A percentile compares a stretch with the other conserved stretches of the same genome.
Conservation (phyloP, 2,113 vertebrate species). For the Ornithorhynchus anatinus region DNA sequence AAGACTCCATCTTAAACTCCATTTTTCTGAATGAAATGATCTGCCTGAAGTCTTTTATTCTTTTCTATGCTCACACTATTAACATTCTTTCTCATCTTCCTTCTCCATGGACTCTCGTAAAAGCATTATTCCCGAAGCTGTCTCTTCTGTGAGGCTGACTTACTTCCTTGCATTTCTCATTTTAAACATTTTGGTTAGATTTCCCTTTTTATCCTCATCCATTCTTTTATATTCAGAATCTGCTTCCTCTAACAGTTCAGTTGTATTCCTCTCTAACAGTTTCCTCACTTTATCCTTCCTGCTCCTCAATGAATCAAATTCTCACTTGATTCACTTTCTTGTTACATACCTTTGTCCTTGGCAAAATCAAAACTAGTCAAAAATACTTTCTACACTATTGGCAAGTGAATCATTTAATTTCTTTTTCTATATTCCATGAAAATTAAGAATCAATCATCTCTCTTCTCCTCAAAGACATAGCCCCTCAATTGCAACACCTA, state of each 20-base stretch:
- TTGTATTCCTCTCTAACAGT: neutral
- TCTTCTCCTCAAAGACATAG: neutral
- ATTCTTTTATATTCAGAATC: neutral
- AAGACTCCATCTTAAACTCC: too few relatives aligned
- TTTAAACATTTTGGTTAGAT: conserved; percentile 8
- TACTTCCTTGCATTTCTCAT: neutral
- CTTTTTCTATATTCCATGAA: neutral
- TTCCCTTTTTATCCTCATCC: conserved; percentile 1
- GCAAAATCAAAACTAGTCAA: neutral
- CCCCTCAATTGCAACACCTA: neutral
- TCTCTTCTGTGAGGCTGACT: neutral
- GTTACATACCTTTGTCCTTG: neutral
- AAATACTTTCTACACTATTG: neutral
- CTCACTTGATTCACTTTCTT: rapidly evolving
- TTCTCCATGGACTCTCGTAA: neutral
- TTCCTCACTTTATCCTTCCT: neutral
- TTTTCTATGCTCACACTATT: neutral
- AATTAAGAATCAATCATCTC: neutral
- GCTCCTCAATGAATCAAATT: neutral
- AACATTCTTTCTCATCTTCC: neutral
- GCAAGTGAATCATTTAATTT: neutral
- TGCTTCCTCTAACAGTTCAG: neutral
- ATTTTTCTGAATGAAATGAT: too few relatives aligned
- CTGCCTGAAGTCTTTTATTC: neutral
- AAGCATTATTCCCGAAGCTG: neutral